Evolutionary conservation across 1,140 invertebrate genomes (phyloP), one percentile per base, ranked within the genome.

Genomic region (Gryon sp.): DNA sequence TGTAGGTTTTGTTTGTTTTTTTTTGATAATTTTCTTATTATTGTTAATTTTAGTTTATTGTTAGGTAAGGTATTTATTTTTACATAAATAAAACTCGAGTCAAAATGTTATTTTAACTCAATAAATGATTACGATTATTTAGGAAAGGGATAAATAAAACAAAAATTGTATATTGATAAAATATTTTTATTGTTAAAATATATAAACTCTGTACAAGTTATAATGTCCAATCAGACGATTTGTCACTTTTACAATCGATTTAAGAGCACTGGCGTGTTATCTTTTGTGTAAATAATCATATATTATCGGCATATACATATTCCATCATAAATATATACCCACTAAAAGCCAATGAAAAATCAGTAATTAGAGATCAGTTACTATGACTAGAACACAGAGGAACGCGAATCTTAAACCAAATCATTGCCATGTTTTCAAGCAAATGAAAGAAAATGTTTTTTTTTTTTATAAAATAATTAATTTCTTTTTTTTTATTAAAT

Each of bases 381-480:
- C 75, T 76, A 55, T 88, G 86, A 88, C 86, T 88, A 88, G 86
- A 88, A 84, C 66, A 78, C 48, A 80, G 81, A 86, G 84, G 84
- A 85, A 86, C 84, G 75, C 50, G 80, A 63, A 32, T 43, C 57
- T 41, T 55, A 72, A 62, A 65, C 16, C 32, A 60, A 48, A 63
- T 69, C 45, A 76, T 75, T 66, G 62, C 57, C 48, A 57, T 73
- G 40, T 32, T 30, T 4, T 24, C 32, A 1, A 2, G 7, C 16
- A 59, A 69, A 50, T 28, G 15, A 59, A 36, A 52, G 15, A 40
- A 48, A 50, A 12, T 28, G 8, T 43, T 0, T 2, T 22, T 24
- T 12, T 43, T 11, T 22, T 20, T 24, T 14, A 26, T 1, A 34
- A 34, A 34, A 34, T 11, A 34, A 34, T 2, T 12, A 12, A n/a